Evolutionary conservation across 2,113 vertebrate genomes (phyloP).

Genomic region (Anthoscopus minutus): DNA sequence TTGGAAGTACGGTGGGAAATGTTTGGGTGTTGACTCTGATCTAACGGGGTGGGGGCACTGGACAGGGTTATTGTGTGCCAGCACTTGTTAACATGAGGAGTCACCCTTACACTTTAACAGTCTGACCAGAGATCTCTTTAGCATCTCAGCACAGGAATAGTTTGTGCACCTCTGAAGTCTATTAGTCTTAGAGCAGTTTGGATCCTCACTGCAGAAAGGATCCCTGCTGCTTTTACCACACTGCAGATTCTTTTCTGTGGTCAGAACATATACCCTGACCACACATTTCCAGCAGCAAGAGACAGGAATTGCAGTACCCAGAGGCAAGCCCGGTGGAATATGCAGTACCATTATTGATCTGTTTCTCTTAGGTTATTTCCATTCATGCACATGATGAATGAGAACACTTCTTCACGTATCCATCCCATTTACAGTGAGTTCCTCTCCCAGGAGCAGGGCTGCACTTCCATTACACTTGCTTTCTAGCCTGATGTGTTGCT

Average conservation of each 20-base stretch:
- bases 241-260: background rate
- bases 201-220: background rate
- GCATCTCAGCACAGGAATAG: background rate
- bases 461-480: background rate
- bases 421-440: accelerated
- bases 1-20: background rate
- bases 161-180: background rate
- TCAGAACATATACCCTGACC: background rate
- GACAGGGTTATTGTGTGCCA: background rate
- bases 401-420: background rate
- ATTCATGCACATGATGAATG: background rate
- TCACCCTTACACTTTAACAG: background rate
- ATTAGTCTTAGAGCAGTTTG: background rate
- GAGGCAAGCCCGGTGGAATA: background rate
- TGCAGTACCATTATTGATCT: background rate
- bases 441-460: background rate
- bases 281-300: background rate
- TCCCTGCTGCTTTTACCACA: background rate
- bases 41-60: accelerated
- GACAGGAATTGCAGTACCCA: background rate
- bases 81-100: background rate
- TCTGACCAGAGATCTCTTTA: background rate
- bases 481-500: background rate
- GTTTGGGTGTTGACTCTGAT: background rate
- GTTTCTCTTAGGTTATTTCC: background rate